phyloP scores from a whole-genome alignment of 2,888 invertebrate species.

The Scelioninae gen. 1 region DNA sequence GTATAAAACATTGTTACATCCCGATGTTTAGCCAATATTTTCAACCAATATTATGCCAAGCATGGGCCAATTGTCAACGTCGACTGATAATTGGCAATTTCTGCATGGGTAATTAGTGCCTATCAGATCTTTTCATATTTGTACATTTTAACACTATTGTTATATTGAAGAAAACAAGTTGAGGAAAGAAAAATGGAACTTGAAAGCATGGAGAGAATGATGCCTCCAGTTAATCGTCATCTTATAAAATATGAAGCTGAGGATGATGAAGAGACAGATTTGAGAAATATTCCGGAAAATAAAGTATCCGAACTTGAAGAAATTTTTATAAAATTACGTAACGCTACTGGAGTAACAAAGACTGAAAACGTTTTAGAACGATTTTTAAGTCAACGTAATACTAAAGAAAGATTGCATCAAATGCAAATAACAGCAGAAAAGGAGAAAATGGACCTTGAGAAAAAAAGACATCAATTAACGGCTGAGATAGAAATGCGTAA shows the following conservation, averaged over 20 bases:
- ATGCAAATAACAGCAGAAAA: slow-evolving; percentile 90
- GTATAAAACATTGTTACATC: too few relatives aligned
- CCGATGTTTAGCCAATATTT: too few relatives aligned
- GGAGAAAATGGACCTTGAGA: slow-evolving; percentile 90
- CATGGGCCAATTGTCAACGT: too few relatives aligned
- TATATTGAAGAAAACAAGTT: slow-evolving; percentile 87
- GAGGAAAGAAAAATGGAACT: slow-evolving; percentile 89
- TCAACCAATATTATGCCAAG: too few relatives aligned
- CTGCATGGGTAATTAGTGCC: too few relatives aligned
- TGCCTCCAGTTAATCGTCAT: slow-evolving; percentile 87
- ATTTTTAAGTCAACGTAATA: slow-evolving; percentile 90
- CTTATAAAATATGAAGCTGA: slow-evolving; percentile 79
- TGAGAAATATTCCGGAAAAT: slow-evolving; percentile 83
- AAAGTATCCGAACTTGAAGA: slow-evolving; percentile 85
- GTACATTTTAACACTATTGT: too few relatives aligned
- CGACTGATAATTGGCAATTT: too few relatives aligned
- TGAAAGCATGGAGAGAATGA: slow-evolving; percentile 90
- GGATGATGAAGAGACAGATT: slow-evolving; percentile 77
- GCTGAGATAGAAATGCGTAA: slow-evolving; percentile 87
- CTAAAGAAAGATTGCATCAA: slow-evolving; percentile 88
- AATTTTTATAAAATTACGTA: slow-evolving; percentile 90
- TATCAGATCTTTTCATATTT: too few relatives aligned
- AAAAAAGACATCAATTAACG: slow-evolving; percentile 87
- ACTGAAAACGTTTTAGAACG: slow-evolving; percentile 90
- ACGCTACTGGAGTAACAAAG: slow-evolving; percentile 90